Evolutionary conservation across 1,140 invertebrate genomes (phyloP).

Genomic region (Aporrectodea caliginosa): DNA sequence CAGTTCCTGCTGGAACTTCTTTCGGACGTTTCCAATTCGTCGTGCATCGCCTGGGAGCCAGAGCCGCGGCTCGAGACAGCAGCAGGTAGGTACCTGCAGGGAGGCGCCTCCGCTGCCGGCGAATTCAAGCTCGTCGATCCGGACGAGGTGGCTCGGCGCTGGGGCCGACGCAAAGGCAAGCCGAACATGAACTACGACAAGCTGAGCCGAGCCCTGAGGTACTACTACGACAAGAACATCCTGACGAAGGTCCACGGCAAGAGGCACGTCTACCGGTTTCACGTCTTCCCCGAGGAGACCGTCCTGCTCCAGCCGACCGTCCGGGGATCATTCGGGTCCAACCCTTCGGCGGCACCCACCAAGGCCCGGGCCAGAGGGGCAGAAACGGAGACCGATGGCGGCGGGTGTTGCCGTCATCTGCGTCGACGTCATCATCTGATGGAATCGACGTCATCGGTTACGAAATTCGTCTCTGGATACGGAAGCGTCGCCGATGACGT

Average conservation of each 20-base stretch:
- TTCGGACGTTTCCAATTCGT: slow-evolving; percentile 73
- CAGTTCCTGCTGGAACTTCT: slow-evolving; percentile 95
- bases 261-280: slow-evolving; percentile 94
- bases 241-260: slow-evolving; percentile 72
- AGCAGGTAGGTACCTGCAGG: slow-evolving; percentile 58
- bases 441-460: no score
- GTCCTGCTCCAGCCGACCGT: neutral
- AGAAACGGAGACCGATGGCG: neutral
- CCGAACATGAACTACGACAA: slow-evolving; percentile 99
- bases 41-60: slow-evolving; percentile 93
- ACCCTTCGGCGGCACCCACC: no score
- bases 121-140: slow-evolving; percentile 97
- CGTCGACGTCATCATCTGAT: neutral
- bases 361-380: no score
- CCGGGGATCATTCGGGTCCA: neutral
- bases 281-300: neutral
- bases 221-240: slow-evolving; percentile 66
- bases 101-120: slow-evolving; percentile 71
- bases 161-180: slow-evolving; percentile 97
- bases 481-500: no score
- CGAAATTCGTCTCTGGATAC: no score
- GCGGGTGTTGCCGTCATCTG: neutral
- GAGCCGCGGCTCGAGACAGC: no score
- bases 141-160: slow-evolving; percentile 92
- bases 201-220: slow-evolving; percentile 91